Evolutionary conservation across 2,888 invertebrate species (phyloP).

Genomic region (Ferrisia virgata): DNA sequence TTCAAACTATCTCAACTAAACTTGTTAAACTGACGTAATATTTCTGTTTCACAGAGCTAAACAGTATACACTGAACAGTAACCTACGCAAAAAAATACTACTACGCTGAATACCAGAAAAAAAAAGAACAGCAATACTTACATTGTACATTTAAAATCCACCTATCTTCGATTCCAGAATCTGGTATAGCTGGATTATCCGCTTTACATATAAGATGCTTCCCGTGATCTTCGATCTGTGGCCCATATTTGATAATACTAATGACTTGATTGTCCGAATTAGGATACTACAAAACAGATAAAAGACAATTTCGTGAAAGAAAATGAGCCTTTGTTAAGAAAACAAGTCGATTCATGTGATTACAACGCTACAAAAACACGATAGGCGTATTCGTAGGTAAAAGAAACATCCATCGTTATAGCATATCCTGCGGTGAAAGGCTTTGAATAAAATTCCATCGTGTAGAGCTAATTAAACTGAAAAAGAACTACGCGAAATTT

Average conservation of each 20-base stretch:
- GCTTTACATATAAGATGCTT: slow-evolving; percentile 84
- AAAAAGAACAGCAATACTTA: too few species aligned
- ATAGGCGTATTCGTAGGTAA: too few species aligned
- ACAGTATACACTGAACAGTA: too few species aligned
- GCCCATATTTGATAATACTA: slow-evolving; percentile 83
- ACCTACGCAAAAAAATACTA: too few species aligned
- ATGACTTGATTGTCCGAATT: slow-evolving; percentile 73
- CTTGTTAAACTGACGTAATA: too few species aligned
- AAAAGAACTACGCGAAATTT: background rate
- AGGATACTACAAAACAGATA: slow-evolving; percentile 28
- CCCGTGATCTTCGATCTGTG: slow-evolving; percentile 83
- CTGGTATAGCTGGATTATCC: slow-evolving; percentile 85
- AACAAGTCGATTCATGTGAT: background rate
- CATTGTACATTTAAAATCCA: slow-evolving; percentile 88
- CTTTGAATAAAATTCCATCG: background rate
- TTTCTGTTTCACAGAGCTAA: too few species aligned
- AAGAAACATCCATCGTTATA: background rate
- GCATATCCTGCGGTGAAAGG: background rate
- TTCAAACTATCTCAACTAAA: too few species aligned
- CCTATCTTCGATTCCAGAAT: slow-evolving; percentile 75
- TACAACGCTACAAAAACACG: background rate
- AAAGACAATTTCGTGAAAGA: too few species aligned
- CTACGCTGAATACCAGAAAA: too few species aligned
- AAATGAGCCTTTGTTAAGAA: background rate
- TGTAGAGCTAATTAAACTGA: background rate